These are phyloP conservation scores for Parazoanthus swiftii DNA, from an alignment of 92 coral and sea anemone genomes.

Conservation along the genomic window DNA sequence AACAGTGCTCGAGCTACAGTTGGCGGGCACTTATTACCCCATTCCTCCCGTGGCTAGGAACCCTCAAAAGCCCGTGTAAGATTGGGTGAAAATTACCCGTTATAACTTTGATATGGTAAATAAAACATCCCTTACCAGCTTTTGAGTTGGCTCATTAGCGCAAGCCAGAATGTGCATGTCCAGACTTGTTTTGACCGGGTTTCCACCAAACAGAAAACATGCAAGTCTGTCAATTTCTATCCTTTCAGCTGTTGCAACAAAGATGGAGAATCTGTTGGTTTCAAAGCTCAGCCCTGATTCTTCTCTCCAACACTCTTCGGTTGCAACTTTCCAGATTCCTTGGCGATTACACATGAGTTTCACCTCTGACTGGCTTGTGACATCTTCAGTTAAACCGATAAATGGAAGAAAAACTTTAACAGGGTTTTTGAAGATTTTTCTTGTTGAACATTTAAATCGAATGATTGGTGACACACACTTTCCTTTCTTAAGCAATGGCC, in stretches of 20 bases:
- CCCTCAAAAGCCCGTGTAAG: no score
- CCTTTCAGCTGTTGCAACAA: neutral
- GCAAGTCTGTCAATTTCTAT: neutral
- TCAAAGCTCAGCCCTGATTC: neutral
- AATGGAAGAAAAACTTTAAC: conserved; percentile 9
- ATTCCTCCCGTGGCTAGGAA: no score
- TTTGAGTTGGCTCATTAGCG: no score
- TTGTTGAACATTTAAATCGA: neutral
- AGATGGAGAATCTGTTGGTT: neutral
- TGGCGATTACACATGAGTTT: neutral
- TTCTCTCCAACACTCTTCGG: neutral
- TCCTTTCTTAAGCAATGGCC: neutral
- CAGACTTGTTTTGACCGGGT: no score
- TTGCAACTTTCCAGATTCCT: neutral
- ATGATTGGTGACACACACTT: neutral
- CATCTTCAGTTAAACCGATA: neutral
- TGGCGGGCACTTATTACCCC: no score
- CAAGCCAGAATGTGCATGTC: no score
- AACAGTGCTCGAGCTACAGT: no score
- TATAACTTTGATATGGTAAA: no score
- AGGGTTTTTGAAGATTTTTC: neutral
- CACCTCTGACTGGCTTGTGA: neutral
- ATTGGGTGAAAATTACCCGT: no score
- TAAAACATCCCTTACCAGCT: no score
- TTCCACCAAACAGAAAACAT: no score